Base-by-base conservation (phyloP, 1,140 invertebrate genomes). In the Ladona fulva region DNA sequence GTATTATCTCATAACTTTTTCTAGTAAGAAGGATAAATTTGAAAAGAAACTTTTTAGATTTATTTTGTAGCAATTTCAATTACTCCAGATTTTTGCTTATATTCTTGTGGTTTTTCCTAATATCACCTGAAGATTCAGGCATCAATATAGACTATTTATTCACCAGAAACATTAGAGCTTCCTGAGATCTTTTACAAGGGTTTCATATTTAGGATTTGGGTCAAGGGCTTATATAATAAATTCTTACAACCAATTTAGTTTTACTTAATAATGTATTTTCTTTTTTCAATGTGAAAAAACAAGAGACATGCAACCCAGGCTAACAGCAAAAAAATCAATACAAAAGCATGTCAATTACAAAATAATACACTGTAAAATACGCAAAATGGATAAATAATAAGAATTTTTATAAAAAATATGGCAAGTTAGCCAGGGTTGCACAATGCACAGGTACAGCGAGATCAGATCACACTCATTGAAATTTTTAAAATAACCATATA, bases 201-300 rank as follows among this genome's bases (percentile, higher is more conserved):
- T 37, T 37, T 37, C 29, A 37, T 37, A 5, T 37, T 66, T 66
- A 22, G 52, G 52, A 19, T 66, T 66, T 3, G 52, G 52, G 52
- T 66, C 52, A 66, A 66, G 52, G 52, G 52, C 52, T 66, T 6
- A 66, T 22, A 66, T 22, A 66, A 66, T 66, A 66, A 66, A 66
- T 66, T 66, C 52, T 66, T 66, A 66, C 52, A 66, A 66, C 52
- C 14, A 66, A 37, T 19, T 66, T 66, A 66, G 52, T 66, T 66
- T 66, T 66, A 16, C 52, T 66, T 66, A 66, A 66, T 19, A 66
- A 66, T 66, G 52, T 66, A 66, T 66, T 66, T 66, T 12, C 52
- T 66, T 66, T 37, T 66, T 66, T 66, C 52, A 66, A 66, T 66
- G n/a, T 66, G 52, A 66, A 66, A 52, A 66, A 66, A 66, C 52